Evolutionary conservation across 2,888 invertebrate species (phyloP), one percentile per base, ranked within the genome.

Genomic region (Elgonia sp.): DNA sequence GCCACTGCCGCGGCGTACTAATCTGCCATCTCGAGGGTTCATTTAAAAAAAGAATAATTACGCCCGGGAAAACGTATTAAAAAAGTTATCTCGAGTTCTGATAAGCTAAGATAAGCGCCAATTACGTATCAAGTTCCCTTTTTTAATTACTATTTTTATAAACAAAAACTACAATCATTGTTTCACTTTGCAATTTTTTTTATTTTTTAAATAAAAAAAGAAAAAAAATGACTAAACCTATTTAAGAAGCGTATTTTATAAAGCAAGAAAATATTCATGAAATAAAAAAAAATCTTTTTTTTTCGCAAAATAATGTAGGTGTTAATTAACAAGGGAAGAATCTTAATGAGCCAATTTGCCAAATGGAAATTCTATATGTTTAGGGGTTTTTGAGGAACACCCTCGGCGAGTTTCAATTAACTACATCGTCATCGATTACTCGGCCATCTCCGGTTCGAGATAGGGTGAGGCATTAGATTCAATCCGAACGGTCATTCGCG

Each of bases 11-110:
- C 69, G 53, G 21, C 37, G 57, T 50, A 65, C 55, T 85, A 80
- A 85, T 85, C 85, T 80, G 80, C 80, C 75, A 85, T 85, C 79
- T 67, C 67, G 69, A 80, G 80, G 73, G 80, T 70, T 86, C 65
- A 55, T 63, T 81, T 69, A 76, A 67, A 81, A 85, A 81, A 81
- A 67, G 67, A 69, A 63, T 80, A 86, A 85, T 84, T 84, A 65
- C 57, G 20, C 70, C 72, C 69, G 29, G 46, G 72, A 77, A 77
- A 62, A 62, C 46, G 53, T 20, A 72, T 72, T 72, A 39, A 79
- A 79, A 79, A 85, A 60, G 42, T 85, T 85, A 85, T 75, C 80
- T 85, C 65, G 70, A 72, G 79, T 39, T 16, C 39, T 21, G 77
- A 79, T 79, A 77, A 84, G 55, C n/a, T 39, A 12, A 63, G 73